A percentile compares a stretch with the other conserved stretches of the same genome.
Conservation (phyloP, 2,888 invertebrate genomes). For the Stramonita haemastoma region DNA sequence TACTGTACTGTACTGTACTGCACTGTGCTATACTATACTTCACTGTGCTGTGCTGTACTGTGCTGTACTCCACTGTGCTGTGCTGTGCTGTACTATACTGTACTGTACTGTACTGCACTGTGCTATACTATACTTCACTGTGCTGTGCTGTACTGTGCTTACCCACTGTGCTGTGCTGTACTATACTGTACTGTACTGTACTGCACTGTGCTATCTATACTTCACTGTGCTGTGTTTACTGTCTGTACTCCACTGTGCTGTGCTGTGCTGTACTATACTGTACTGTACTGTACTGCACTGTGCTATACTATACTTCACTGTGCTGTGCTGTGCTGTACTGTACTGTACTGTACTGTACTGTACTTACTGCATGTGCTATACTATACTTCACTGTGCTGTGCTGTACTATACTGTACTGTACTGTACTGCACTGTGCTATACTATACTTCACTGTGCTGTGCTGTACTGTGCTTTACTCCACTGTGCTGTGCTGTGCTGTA, state of each 20-base stretch:
- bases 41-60: too few species aligned
- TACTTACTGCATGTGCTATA: too few species aligned
- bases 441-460: background rate
- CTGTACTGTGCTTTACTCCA: background rate
- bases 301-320: too few species aligned
- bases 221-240: too few species aligned
- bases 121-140: too few species aligned
- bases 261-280: background rate
- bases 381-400: background rate
- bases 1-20: background rate
- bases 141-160: background rate
- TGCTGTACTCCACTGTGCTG: background rate
- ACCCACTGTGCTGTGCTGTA: too few species aligned
- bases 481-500: too few species aligned
- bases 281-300: too few species aligned
- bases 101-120: too few species aligned
- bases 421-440: too few species aligned
- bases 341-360: too few species aligned
- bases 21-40: slow-evolving; percentile 45
- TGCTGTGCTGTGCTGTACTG: background rate
- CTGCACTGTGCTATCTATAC: slow-evolving; percentile 44
- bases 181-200: background rate
- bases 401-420: background rate
- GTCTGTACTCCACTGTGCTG: background rate
- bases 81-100: background rate